Evolutionary conservation across 2,113 vertebrate genomes (phyloP).

Genomic region (Ceuthmochares aereus): DNA sequence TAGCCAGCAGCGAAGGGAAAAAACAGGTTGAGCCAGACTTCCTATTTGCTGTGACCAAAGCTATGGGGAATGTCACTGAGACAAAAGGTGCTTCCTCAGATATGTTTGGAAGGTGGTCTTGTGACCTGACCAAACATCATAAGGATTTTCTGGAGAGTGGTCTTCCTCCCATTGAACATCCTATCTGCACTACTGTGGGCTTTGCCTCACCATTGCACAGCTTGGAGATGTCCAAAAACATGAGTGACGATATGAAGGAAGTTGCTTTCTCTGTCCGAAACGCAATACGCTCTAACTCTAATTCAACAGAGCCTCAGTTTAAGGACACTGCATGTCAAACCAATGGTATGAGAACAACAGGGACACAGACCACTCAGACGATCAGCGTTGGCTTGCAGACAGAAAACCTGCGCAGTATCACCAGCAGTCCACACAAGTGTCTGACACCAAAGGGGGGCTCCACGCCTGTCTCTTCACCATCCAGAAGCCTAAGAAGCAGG

Average conservation of each 20-base stretch:
- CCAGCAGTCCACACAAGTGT: constrained; percentile 97
- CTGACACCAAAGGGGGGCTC: constrained; percentile 90
- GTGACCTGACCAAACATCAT: constrained; percentile 81
- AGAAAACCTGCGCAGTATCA: constrained; percentile 86
- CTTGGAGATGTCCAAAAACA: constrained; percentile 90
- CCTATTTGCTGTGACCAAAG: constrained; percentile 82
- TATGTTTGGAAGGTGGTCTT: constrained; percentile 86
- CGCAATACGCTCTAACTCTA: constrained; percentile 78
- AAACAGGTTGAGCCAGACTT: constrained; percentile 79
- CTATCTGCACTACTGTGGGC: constrained; percentile 86
- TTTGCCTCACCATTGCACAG: constrained; percentile 86
- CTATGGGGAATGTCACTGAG: constrained; percentile 72
- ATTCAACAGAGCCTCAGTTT: constrained; percentile 74
- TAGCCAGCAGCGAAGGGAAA: constrained; percentile 58
- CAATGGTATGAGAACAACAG: constrained; percentile 85
- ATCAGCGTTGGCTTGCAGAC: constrained; percentile 95
- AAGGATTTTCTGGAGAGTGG: constrained; percentile 78
- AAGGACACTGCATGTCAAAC: constrained; percentile 93
- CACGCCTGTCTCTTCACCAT: constrained; percentile 92
- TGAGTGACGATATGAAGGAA: constrained; percentile 99
- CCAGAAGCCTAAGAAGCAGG: constrained; percentile 88
- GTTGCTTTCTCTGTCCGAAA: constrained; percentile 93
- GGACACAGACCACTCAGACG: constrained; percentile 92
- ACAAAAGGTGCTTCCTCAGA: constrained; percentile 78
- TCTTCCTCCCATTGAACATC: constrained; percentile 74